These are phyloP conservation scores for Pyrochroa serraticornis DNA, from an alignment of 2,888 invertebrate species.

Conservation along the genomic window DNA sequence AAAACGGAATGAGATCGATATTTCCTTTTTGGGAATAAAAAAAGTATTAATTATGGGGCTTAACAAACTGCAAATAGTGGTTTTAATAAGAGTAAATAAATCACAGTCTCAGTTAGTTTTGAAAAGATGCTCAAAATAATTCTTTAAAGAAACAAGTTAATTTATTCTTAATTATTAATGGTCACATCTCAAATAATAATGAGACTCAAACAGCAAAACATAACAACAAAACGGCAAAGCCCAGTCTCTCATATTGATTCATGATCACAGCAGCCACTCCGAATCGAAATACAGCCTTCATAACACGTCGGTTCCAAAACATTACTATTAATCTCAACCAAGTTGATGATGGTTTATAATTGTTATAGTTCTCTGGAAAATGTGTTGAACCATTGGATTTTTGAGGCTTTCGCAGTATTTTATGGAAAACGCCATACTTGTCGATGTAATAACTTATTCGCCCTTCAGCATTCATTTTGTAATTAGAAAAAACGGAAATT, in stretches of 20 bases:
- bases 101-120: too few species aligned
- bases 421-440: constrained; percentile 40
- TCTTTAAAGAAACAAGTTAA: too few species aligned
- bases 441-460: constrained; percentile 38
- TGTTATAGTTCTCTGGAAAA: constrained; percentile 1
- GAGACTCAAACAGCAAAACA: constrained; percentile 42
- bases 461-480: constrained; percentile 18
- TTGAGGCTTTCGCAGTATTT: constrained; percentile 25
- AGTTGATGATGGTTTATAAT: constrained; percentile 34
- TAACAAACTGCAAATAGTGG: too few species aligned
- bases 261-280: constrained; percentile 52
- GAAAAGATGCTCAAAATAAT: too few species aligned
- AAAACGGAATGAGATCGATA: too few species aligned
- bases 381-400: constrained; percentile 2
- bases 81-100: too few species aligned
- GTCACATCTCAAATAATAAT: too few species aligned
- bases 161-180: too few species aligned
- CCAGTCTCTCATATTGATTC: constrained; percentile 52
- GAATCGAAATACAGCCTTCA: constrained; percentile 52
- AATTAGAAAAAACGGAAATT: not conserved
- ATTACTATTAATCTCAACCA: constrained; percentile 52
- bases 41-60: too few species aligned
- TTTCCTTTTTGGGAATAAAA: too few species aligned
- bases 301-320: constrained; percentile 52
- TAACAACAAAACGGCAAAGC: constrained; percentile 50